phyloP scores from a whole-genome alignment of 2,113 vertebrate species.

The Siniperca knerii region DNA sequence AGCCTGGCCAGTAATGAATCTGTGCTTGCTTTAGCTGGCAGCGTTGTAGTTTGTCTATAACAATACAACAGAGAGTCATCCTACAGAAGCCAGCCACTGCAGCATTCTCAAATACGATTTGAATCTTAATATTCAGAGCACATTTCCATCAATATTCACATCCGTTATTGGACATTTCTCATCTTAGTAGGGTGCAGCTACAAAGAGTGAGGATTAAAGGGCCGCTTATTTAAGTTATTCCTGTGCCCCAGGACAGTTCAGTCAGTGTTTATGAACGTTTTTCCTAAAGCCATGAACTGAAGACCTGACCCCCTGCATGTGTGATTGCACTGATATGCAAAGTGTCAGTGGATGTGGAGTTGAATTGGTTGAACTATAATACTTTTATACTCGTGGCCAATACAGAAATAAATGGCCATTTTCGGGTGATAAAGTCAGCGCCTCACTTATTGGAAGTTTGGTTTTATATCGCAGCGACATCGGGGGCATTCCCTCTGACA shows the following conservation, averaged over 20 bases:
- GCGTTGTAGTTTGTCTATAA: neutral
- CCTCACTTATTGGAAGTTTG: neutral
- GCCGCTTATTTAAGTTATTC: conserved; percentile 37
- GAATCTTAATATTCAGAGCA: conserved; percentile 28
- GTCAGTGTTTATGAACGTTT: conserved; percentile 30
- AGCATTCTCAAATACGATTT: neutral
- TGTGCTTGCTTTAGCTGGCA: neutral
- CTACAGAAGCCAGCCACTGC: neutral
- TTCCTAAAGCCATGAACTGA: neutral
- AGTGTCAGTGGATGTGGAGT: neutral
- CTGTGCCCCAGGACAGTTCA: conserved; percentile 23
- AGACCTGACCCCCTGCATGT: neutral
- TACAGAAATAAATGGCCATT: neutral
- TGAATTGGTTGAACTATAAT: neutral
- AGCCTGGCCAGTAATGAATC: neutral
- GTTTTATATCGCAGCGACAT: neutral
- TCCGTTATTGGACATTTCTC: conserved; percentile 30
- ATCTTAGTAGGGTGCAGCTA: conserved; percentile 37
- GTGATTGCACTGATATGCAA: neutral
- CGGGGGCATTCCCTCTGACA: neutral
- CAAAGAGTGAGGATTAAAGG: conserved; percentile 44
- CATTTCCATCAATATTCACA: conserved; percentile 26
- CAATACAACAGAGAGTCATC: neutral
- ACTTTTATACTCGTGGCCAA: neutral
- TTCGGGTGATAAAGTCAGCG: neutral